phyloP scores from a whole-genome alignment of 2,888 invertebrate species.

The Sympetrum striolatum region DNA sequence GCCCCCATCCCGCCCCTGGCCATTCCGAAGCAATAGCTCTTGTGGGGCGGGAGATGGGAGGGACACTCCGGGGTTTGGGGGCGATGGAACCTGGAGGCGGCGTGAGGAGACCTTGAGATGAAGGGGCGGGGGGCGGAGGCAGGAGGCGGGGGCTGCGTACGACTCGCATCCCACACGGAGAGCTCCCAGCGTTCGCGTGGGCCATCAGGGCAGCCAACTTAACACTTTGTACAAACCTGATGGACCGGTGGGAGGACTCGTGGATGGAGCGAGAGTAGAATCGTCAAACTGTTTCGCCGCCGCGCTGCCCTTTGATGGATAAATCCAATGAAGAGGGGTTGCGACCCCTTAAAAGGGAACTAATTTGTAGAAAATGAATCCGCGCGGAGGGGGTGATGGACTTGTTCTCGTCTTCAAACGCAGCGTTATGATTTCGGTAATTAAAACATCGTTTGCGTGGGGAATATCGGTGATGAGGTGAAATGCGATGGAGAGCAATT shows the following conservation, averaged over 20 bases:
- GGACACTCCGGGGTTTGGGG: too few species aligned
- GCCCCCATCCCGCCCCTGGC: background rate
- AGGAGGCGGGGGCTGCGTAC: background rate
- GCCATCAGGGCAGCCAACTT: slow-evolving; percentile 35
- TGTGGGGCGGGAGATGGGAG: too few species aligned
- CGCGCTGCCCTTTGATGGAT: background rate
- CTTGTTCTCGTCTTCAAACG: too few species aligned
- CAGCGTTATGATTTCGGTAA: too few species aligned
- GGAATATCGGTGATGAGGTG: too few species aligned
- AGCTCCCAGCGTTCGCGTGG: slow-evolving; percentile 13
- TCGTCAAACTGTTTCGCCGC: background rate
- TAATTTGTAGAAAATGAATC: too few species aligned
- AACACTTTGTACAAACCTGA: background rate
- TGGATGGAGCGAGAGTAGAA: background rate
- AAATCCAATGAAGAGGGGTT: background rate
- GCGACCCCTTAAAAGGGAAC: background rate
- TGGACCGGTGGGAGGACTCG: background rate
- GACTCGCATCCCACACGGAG: background rate
- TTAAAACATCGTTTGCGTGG: too few species aligned
- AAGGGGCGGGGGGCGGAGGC: background rate
- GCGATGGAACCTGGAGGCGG: too few species aligned
- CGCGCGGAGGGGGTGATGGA: too few species aligned
- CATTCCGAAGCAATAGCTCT: too few species aligned
- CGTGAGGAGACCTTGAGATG: background rate
- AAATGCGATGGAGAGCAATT: too few species aligned